Base-by-base conservation (phyloP, 2,888 invertebrate species). In the Aelia acuminata region DNA sequence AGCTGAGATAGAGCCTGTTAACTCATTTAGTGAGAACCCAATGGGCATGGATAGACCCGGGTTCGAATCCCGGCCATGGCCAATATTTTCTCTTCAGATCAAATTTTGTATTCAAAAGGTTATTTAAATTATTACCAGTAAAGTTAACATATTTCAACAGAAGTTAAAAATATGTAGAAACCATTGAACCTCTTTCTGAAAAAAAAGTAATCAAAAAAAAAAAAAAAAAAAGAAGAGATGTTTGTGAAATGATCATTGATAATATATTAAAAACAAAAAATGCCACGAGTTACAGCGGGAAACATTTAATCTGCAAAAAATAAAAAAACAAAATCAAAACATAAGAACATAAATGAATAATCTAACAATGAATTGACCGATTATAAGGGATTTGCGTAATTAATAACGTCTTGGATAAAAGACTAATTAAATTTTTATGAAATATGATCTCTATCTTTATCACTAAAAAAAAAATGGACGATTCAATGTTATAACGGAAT, bases 361-460 rank as follows among this genome's bases (percentile, higher is more conserved):
- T 63, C 63, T 63, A 31, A 11, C 7, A 31, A 26, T 63, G 63
- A 70, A 70, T 20, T 35, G 63, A 20, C 31, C 18, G 63, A 70
- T 70, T 70, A 57, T 20, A 63, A 15, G 18, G 63, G 4, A 70
- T 35, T 70, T 70, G 63, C 63, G 63, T 35, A 70, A 70, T 70
- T 35, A 18, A 70, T 70, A 70, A 70, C 18, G 15, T 35, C 7
- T 26, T 18, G 63, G 35, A 20, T 70, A 70, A 35, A 70, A 18
- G 63, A 70, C 63, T 70, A 15, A 70, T 70, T 70, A 70, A 35
- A 70, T 70, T 18, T 70, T 35, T 70, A 70, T 35, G 20, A 35
- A 31, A 70, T 31, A 70, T 70, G 63, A 70, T 70, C 31, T 70
- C 7, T 35, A 70, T 70, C 63, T 70, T 70, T 70, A 70, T 70